Evolutionary conservation across 2,888 invertebrate species (phyloP).

Genomic region (Eueremaeus valkanovi): DNA sequence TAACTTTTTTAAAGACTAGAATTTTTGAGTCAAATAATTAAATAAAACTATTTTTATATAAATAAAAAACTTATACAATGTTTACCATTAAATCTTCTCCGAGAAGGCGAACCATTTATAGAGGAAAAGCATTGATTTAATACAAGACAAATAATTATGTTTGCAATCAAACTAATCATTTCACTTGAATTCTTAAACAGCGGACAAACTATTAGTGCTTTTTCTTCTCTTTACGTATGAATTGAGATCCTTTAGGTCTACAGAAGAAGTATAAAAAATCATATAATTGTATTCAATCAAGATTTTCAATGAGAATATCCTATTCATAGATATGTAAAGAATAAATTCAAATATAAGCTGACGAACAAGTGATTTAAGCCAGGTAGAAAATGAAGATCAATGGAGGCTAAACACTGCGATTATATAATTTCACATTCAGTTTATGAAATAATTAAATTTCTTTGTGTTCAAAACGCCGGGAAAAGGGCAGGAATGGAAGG

Average conservation of each 20-base stretch:
- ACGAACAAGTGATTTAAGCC: background rate
- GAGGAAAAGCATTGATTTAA: background rate
- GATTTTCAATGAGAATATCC: background rate
- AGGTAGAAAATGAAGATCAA: background rate
- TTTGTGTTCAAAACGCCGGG: background rate
- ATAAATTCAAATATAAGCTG: background rate
- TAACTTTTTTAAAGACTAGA: background rate
- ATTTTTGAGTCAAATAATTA: background rate
- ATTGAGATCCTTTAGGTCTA: background rate
- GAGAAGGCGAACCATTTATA: slow-evolving; percentile 11
- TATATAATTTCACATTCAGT: background rate
- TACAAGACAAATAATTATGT: slow-evolving; percentile 14
- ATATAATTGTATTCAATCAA: background rate
- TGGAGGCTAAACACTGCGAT: background rate
- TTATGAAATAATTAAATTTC: background rate
- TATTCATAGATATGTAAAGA: background rate
- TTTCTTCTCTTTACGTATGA: background rate
- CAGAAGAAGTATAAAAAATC: background rate
- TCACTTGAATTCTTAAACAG: background rate
- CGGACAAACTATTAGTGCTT: background rate
- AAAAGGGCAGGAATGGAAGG: background rate
- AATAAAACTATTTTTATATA: background rate
- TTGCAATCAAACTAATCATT: slow-evolving; percentile 17
- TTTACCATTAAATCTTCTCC: slow-evolving; percentile 31
- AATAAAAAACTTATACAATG: background rate